Percentiles rank a stretch among this genome's conserved stretches.
phyloP scores from a whole-genome alignment of 92 coral and sea anemone genomes.

The Palythoa caribaeorum region DNA sequence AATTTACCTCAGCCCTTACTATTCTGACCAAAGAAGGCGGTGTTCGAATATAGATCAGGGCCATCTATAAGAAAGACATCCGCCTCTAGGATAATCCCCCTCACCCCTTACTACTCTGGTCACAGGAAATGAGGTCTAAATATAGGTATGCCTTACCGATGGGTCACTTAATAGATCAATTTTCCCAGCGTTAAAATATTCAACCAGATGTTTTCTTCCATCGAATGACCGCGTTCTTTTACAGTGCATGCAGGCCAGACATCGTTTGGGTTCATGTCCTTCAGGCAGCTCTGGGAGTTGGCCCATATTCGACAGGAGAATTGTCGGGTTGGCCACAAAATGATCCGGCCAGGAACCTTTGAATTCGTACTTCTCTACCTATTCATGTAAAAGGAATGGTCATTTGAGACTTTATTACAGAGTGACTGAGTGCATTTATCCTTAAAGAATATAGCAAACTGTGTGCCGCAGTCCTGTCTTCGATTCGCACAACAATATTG shows the following conservation, averaged over 20 bases:
- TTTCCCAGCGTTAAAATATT: conserved; percentile 55
- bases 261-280: conserved; percentile 83
- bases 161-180: conserved; percentile 36
- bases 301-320: conserved; percentile 39
- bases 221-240: conserved; percentile 71
- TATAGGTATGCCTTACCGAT: background rate
- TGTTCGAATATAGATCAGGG: too few relatives aligned
- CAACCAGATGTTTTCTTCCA: conserved; percentile 73
- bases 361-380: conserved; percentile 84
- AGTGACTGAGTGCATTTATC: too few relatives aligned
- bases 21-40: too few relatives aligned
- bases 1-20: too few relatives aligned
- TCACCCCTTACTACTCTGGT: too few relatives aligned
- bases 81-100: too few relatives aligned
- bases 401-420: background rate
- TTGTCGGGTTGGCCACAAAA: conserved; percentile 80
- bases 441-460: too few relatives aligned
- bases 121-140: too few relatives aligned
- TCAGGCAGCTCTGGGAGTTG: conserved; percentile 50
- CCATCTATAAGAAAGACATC: too few relatives aligned
- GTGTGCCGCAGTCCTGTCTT: too few relatives aligned
- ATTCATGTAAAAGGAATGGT: background rate
- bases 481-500: too few relatives aligned
- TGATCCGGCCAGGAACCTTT: conserved; percentile 98
- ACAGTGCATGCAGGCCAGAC: conserved; percentile 89